Percentiles rank a stretch among this genome's conserved stretches.
Evolutionary conservation across 2,797 vertebrate genomes (phyloP).

Genomic region (Loriculus beryllinus): DNA sequence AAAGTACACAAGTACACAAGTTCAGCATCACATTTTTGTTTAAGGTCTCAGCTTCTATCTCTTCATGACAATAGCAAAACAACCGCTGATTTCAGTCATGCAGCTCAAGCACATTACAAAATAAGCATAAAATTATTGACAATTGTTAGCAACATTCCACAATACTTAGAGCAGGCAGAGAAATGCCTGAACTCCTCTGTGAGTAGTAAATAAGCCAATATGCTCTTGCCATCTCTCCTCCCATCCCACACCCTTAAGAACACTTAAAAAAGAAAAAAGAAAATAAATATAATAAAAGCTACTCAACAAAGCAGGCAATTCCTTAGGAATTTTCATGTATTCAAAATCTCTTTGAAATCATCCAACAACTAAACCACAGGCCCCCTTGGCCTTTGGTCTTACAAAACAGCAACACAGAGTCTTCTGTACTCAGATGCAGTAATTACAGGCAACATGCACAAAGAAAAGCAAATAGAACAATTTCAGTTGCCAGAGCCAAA

Average conservation of each 20-base stretch:
- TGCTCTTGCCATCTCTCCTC: conserved; percentile 4
- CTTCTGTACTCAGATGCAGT: conserved; percentile 34
- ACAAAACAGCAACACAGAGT: conserved; percentile 29
- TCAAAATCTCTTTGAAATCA: conserved; percentile 59
- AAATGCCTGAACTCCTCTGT: conserved; percentile 10
- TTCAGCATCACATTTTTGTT: not conserved
- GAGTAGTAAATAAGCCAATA: conserved; percentile 4
- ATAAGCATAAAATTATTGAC: conserved; percentile 28
- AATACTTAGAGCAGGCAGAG: not conserved
- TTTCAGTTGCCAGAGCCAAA: conserved; percentile 34
- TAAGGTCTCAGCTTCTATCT: not conserved
- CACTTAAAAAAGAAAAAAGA: not conserved
- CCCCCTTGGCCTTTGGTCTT: conserved; percentile 11
- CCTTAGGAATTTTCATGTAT: conserved; percentile 51
- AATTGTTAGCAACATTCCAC: conserved; percentile 36
- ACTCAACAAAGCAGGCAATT: conserved; percentile 41
- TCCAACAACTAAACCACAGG: conserved; percentile 31
- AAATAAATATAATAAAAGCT: conserved; percentile 10
- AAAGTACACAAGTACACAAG: not conserved
- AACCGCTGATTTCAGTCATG: not conserved
- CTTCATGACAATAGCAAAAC: conserved; percentile 5
- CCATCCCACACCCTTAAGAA: not conserved
- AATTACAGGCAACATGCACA: conserved; percentile 52
- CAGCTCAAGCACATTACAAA: conserved; percentile 22
- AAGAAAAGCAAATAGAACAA: conserved; percentile 54